Conservation (phyloP, 1,140 invertebrate genomes). For the Plectrocnemia conspersa region DNA sequence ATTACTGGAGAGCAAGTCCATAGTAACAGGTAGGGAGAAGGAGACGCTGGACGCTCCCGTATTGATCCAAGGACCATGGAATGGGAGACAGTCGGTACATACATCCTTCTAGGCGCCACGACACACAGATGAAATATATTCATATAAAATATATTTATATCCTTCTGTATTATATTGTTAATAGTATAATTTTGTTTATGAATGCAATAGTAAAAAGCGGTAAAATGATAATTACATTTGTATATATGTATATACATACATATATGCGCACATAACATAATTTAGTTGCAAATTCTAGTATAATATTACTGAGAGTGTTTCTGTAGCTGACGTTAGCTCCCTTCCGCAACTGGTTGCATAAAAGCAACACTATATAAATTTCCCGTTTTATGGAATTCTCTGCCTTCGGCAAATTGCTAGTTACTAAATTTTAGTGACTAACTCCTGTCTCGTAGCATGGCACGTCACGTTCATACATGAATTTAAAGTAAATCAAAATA, state of each 20-base stretch:
- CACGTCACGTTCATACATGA: too few species aligned
- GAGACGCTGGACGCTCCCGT: constrained; percentile 28
- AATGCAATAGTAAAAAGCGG: too few species aligned
- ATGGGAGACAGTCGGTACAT: constrained; percentile 17
- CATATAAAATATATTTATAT: too few species aligned
- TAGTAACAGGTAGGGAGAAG: constrained; percentile 29
- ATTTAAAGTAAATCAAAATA: too few species aligned
- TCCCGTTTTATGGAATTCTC: constrained; percentile 12
- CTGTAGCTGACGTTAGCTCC: neutral
- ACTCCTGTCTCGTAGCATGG: too few species aligned
- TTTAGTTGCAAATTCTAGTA: neutral
- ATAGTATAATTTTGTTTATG: too few species aligned
- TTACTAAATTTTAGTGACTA: constrained; percentile 3
- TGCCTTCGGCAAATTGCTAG: neutral
- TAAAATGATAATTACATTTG: too few species aligned
- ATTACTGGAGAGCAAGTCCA: constrained; percentile 27
- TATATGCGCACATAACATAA: neutral
- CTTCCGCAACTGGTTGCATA: constrained; percentile 1
- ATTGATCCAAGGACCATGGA: constrained; percentile 24
- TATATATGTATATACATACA: neutral
- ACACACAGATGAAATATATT: neutral
- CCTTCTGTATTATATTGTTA: too few species aligned
- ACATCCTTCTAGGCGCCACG: constrained; percentile 1
- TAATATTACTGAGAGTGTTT: neutral
- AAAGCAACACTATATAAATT: constrained; percentile 20